These are phyloP conservation scores for Chymomyza fuscimana DNA, from an alignment of 2,888 invertebrate genomes.

Conservation along the genomic window DNA sequence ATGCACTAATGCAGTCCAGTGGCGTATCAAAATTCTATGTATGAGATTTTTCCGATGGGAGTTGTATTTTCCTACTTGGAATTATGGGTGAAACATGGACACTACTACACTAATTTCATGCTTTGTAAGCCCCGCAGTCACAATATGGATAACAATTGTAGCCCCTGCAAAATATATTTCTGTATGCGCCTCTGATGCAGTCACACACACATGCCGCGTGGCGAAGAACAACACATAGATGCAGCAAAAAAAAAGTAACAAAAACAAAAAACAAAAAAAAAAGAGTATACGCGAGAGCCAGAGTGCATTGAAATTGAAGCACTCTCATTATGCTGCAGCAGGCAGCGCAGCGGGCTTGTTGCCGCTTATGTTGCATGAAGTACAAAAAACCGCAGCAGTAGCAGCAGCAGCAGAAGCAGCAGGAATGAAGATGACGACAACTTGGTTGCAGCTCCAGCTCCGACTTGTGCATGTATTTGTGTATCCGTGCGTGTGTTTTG, in stretches of 20 bases:
- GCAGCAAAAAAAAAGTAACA: constrained; percentile 11
- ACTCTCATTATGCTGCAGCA: constrained; percentile 57
- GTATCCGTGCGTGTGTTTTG: neutral
- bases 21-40: too few species aligned
- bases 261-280: constrained; percentile 30
- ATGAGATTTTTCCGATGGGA: too few species aligned
- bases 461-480: neutral
- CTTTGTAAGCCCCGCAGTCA: too few species aligned
- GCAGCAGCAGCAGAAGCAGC: constrained; percentile 22
- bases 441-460: constrained; percentile 11
- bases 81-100: too few species aligned
- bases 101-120: too few species aligned
- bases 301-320: constrained; percentile 55
- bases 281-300: constrained; percentile 31
- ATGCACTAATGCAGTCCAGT: neutral
- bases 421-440: constrained; percentile 39
- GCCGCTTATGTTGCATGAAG: neutral
- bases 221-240: constrained; percentile 3
- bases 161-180: too few species aligned
- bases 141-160: too few species aligned
- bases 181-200: neutral
- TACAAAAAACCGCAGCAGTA: constrained; percentile 7
- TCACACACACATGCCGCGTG: constrained; percentile 10
- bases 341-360: constrained; percentile 6
- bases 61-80: too few species aligned